A percentile compares a stretch with the other conserved stretches of the same genome.
Evolutionary conservation across 2,888 invertebrate genomes (phyloP).

Genomic region (Leptura quadrifasciata): DNA sequence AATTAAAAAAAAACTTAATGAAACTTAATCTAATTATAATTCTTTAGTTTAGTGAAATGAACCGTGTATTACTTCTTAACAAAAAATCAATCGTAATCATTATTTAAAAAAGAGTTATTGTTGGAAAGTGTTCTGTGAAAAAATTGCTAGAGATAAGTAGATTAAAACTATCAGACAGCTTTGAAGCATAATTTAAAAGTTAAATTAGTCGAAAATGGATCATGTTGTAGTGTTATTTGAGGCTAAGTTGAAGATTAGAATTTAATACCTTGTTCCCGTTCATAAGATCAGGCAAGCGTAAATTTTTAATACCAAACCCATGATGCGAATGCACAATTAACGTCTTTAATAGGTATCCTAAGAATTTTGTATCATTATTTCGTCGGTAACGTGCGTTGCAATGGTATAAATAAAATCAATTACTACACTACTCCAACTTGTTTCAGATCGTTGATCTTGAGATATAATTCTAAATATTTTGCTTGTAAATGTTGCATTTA

Average conservation of each 20-base stretch:
- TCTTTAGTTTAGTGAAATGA: constrained; percentile 29
- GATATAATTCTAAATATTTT: constrained; percentile 34
- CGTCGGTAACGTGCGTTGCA: constrained; percentile 43
- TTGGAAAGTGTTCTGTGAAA: constrained; percentile 17
- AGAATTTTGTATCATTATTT: constrained; percentile 59
- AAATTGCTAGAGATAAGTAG: constrained; percentile 28
- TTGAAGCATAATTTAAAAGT: constrained; percentile 51
- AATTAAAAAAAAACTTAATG: constrained; percentile 25
- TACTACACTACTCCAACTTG: constrained; percentile 40
- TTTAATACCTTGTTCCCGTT: constrained; percentile 47
- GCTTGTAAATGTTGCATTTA: constrained; percentile 25
- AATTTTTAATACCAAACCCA: constrained; percentile 66
- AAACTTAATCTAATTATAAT: constrained; percentile 35
- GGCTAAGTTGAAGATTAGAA: constrained; percentile 46
- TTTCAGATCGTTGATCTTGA: constrained; percentile 38
- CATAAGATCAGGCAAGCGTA: constrained; percentile 63
- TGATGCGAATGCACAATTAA: constrained; percentile 65
- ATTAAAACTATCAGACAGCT: constrained; percentile 35
- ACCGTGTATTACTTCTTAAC: constrained; percentile 10
- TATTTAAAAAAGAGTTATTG: constrained; percentile 8
- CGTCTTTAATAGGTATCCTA: constrained; percentile 60
- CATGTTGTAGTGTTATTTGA: constrained; percentile 49
- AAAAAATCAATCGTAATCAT: constrained; percentile 2
- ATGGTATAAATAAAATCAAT: constrained; percentile 52
- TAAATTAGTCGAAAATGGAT: constrained; percentile 51